Conservation (phyloP, 2,888 invertebrate genomes). For the Acanthosoma haemorrhoidale region DNA sequence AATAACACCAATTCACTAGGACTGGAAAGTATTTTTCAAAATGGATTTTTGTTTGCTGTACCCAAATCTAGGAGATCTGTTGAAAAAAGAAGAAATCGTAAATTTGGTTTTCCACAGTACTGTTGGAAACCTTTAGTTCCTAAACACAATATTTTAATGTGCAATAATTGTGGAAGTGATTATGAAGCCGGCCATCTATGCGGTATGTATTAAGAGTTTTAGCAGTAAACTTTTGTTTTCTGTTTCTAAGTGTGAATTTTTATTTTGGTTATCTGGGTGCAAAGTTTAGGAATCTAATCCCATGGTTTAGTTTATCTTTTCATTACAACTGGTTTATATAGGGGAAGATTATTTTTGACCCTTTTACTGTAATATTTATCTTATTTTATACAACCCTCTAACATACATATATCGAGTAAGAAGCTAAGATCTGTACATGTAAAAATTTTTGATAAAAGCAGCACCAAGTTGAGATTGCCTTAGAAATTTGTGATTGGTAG, state of each 20-base stretch:
- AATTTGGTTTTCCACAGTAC: conserved; percentile 63
- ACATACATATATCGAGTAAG: too few species aligned
- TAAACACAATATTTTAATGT: conserved; percentile 68
- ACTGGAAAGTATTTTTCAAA: conserved; percentile 15
- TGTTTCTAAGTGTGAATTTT: neutral
- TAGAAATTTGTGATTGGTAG: too few species aligned
- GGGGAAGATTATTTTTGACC: too few species aligned
- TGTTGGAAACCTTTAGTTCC: conserved; percentile 64
- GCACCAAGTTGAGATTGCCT: too few species aligned
- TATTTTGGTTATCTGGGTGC: too few species aligned
- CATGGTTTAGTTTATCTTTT: neutral
- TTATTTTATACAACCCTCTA: too few species aligned
- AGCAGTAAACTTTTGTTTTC: neutral
- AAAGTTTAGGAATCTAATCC: too few species aligned
- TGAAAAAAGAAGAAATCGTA: conserved; percentile 67
- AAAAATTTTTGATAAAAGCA: too few species aligned
- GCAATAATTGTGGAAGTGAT: conserved; percentile 77
- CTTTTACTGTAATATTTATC: too few species aligned
- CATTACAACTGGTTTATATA: neutral
- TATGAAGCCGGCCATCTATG: conserved; percentile 75
- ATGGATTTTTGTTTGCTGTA: conserved; percentile 67
- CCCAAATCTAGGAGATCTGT: conserved; percentile 71
- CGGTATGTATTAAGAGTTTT: conserved; percentile 55
- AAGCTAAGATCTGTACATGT: too few species aligned
- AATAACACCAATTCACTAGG: neutral